Conservation (phyloP, 1,140 invertebrate genomes). For the Solen grandis region DNA sequence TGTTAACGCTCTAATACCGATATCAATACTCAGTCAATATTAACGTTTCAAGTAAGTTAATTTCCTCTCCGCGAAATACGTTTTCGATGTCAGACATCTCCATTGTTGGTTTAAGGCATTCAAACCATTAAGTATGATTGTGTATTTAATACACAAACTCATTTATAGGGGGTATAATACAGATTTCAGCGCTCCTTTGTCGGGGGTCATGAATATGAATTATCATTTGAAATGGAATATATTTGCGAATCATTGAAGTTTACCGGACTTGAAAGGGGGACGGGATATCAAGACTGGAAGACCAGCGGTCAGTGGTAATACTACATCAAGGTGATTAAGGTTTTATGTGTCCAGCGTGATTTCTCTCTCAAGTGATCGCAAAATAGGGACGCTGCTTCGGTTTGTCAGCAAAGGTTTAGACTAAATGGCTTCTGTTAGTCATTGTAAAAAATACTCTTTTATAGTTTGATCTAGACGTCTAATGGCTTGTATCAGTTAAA, state of each 20-base stretch:
- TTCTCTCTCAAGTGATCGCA: neutral
- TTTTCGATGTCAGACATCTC: constrained; percentile 29
- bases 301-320: neutral
- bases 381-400: neutral
- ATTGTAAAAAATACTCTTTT: no score
- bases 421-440: no score
- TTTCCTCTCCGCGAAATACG: constrained; percentile 36
- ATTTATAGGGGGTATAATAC: neutral
- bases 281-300: neutral
- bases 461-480: no score
- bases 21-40: constrained; percentile 52
- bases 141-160: constrained; percentile 26
- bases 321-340: neutral
- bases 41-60: constrained; percentile 54
- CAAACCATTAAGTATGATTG: constrained; percentile 24
- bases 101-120: constrained; percentile 52
- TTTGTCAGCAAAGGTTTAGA: neutral
- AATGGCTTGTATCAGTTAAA: no score
- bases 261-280: neutral
- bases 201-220: neutral
- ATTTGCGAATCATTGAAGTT: constrained; percentile 2
- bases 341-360: neutral
- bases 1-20: constrained; percentile 41
- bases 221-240: neutral
- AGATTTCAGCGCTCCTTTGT: neutral